These are phyloP conservation scores for Lasioglossum vierecki DNA, from an alignment of 2,888 invertebrate genomes.

Conservation along the genomic window DNA sequence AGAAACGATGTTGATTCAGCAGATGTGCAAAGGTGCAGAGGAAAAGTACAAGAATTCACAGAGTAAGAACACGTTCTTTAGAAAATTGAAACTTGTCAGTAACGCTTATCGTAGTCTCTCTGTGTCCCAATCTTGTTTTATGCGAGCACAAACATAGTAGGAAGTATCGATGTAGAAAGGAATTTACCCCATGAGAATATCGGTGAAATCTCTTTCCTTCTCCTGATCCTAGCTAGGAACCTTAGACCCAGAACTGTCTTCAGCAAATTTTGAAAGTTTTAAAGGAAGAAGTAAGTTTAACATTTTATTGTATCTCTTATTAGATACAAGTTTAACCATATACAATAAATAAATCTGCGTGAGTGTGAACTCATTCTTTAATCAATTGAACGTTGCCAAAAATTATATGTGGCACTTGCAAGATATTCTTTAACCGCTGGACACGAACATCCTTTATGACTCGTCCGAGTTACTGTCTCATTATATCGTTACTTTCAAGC, in stretches of 20 bases:
- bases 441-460: background rate
- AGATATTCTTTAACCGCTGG: background rate
- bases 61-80: background rate
- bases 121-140: background rate
- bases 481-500: background rate
- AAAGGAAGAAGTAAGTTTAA: background rate
- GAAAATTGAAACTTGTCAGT: background rate
- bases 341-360: background rate
- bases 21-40: background rate
- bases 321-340: background rate
- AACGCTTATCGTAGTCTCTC: background rate
- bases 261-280: background rate
- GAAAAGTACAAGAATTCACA: background rate
- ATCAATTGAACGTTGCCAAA: background rate
- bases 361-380: background rate
- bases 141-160: background rate
- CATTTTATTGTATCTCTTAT: background rate
- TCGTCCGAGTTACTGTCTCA: background rate
- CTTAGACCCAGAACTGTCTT: background rate
- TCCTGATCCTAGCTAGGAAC: background rate
- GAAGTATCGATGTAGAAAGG: background rate
- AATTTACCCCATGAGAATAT: background rate
- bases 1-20: background rate
- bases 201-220: background rate
- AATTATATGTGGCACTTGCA: background rate